Evolutionary conservation across 2,113 vertebrate species (phyloP), one percentile per base, ranked within the genome.

Genomic region (Seriola aureovittata): DNA sequence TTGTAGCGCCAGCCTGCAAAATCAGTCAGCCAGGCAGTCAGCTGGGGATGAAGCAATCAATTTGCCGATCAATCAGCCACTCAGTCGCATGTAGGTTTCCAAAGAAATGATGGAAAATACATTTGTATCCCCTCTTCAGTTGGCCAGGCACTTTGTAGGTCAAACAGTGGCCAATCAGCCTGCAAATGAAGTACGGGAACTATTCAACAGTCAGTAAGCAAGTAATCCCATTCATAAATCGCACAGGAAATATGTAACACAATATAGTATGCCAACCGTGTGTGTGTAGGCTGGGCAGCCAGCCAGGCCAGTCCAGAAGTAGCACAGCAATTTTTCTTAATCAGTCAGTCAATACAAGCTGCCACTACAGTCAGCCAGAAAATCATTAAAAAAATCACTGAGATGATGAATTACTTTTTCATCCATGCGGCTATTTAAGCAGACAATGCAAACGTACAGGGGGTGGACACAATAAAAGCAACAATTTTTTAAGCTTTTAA

Each of bases 341-440:
- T 79, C 40, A 67, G 46, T 86, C 42, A 78, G 36, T 32, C 40
- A 85, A 25, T 36, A 62, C 12, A 58, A 46, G n/a, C 29, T 80
- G 69, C 23, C 25, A 65, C 68, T 36, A 11, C 8, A 52, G 23
- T 25, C 19, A 67, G 50, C 52, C 64, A 42, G 29, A 16, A 77
- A 78, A 72, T 81, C 40, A 69, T 67, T 76, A 29, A 29, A 29
- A 59, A 55, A 80, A 29, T 59, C 63, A 65, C 57, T 68, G 40
- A 74, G 68, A 85, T 67, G 8, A 80, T 68, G 7, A 73, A 73
- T 81, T 48, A 44, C 17, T 8, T 69, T 66, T 65, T 4, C 59
- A 8, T 57, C 3, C 4, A 38, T 25, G 46, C 25, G 68, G 4
- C n/a, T 23, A 5, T 40, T 72, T 71, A 50, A 55, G 60, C 21